Percentiles rank a stretch among this genome's conserved stretches.
These are phyloP conservation scores for Heliconius nattereri DNA, from an alignment of 1,140 invertebrate species.

Conservation along the genomic window DNA sequence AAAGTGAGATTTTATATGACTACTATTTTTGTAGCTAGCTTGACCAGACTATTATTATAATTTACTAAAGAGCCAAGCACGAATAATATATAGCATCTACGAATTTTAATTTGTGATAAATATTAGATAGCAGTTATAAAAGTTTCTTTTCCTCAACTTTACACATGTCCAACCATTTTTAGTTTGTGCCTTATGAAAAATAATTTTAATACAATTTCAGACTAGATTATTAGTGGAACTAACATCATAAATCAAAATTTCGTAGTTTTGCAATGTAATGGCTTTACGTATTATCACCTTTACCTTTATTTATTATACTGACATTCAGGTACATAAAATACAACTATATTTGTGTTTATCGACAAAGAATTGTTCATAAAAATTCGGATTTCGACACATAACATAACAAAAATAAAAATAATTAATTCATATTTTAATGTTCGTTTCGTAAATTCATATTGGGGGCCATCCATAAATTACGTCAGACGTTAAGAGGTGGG, in stretches of 20 bases:
- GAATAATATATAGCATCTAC: constrained; percentile 1
- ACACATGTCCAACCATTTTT: not conserved
- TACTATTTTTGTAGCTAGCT: too few relatives aligned
- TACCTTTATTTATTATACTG: constrained; percentile 35
- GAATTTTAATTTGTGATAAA: not conserved
- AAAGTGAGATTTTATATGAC: too few relatives aligned
- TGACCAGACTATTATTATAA: too few relatives aligned
- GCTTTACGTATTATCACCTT: constrained; percentile 37
- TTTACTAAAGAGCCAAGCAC: not conserved
- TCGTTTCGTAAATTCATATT: constrained; percentile 10
- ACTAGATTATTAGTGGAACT: constrained; percentile 12
- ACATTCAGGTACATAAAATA: constrained; percentile 71
- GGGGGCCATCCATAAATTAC: not conserved
- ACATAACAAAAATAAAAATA: constrained; percentile 1
- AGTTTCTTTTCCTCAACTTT: not conserved
- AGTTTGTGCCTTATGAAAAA: not conserved
- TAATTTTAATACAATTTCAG: not conserved
- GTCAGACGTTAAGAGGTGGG: too few relatives aligned
- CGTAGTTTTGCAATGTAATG: constrained; percentile 15
- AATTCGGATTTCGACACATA: constrained; percentile 32
- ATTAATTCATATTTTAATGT: not conserved
- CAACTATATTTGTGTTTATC: constrained; percentile 41
- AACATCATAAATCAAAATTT: constrained; percentile 4
- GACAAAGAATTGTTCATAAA: constrained; percentile 37
- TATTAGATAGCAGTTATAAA: not conserved